A percentile compares a stretch with the other conserved stretches of the same genome.
Conservation (phyloP, 1,140 invertebrate genomes). For the Lepidurus apus region DNA sequence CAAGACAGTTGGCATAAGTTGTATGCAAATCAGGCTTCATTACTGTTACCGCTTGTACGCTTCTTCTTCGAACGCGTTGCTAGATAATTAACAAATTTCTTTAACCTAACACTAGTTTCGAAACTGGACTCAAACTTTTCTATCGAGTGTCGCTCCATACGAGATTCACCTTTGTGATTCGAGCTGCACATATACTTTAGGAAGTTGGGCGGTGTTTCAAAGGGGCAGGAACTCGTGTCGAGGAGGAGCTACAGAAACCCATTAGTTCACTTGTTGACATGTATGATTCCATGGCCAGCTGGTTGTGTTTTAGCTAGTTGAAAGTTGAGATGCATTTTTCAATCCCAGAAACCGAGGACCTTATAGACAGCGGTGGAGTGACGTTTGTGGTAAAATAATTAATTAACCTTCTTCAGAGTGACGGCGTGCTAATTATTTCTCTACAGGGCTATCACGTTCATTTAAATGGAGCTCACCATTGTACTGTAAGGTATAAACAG, state of each 20-base stretch:
- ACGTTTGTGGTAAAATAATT: background rate
- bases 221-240: no score
- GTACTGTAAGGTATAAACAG: constrained; percentile 1
- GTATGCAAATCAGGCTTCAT: no score
- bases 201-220: background rate
- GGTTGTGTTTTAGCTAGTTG: constrained; percentile 6
- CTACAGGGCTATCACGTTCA: background rate
- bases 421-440: background rate
- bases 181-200: no score
- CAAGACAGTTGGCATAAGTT: no score
- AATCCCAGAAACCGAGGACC: background rate
- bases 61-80: no score
- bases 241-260: background rate
- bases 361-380: background rate
- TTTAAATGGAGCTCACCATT: background rate
- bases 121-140: no score
- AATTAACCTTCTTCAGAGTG: no score
- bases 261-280: background rate
- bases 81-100: no score
- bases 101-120: no score
- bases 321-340: constrained; percentile 8
- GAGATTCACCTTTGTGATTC: no score
- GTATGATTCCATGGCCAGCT: background rate
- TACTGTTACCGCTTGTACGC: no score
- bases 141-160: no score